Evolutionary conservation across 2,113 vertebrate genomes (phyloP).

Genomic region (Tupaia chinensis): DNA sequence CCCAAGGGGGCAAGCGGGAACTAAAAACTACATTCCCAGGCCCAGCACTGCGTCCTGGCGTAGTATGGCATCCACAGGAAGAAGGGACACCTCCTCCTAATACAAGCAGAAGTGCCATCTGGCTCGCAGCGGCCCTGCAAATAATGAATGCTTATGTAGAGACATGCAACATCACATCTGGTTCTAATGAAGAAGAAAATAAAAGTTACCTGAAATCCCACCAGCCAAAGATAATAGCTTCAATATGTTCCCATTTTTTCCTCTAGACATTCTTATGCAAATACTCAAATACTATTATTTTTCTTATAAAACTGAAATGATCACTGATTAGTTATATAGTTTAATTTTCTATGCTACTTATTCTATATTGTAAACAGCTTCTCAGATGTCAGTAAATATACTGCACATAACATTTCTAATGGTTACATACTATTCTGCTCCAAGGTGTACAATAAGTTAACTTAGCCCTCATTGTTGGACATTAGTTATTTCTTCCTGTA

Average conservation of each 20-base stretch:
- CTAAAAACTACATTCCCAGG: background rate
- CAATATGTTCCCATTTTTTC: slow-evolving; percentile 41
- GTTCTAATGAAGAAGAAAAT: slow-evolving; percentile 65
- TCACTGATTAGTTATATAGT: background rate
- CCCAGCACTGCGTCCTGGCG: background rate
- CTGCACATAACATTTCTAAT: slow-evolving; percentile 31
- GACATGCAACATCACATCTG: slow-evolving; percentile 64
- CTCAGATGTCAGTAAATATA: slow-evolving; percentile 29
- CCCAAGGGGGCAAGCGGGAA: background rate
- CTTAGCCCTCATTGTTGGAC: background rate
- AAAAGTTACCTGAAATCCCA: slow-evolving; percentile 61
- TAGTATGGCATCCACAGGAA: background rate
- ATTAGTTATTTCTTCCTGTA: slow-evolving; percentile 20
- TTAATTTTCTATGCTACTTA: slow-evolving; percentile 39
- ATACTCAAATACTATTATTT: slow-evolving; percentile 18
- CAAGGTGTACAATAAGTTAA: slow-evolving; percentile 3
- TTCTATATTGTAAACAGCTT: slow-evolving; percentile 15
- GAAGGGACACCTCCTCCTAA: background rate
- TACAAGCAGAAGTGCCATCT: background rate
- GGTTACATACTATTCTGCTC: background rate
- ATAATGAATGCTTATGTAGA: slow-evolving; percentile 52
- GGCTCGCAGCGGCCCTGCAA: background rate
- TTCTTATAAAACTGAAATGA: slow-evolving; percentile 61
- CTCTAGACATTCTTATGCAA: slow-evolving; percentile 12
- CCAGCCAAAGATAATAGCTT: slow-evolving; percentile 52